Evolutionary conservation across 2,797 vertebrate genomes (phyloP), one percentile per base, ranked within the genome.

Genomic region (Pangasius mekongensis): DNA sequence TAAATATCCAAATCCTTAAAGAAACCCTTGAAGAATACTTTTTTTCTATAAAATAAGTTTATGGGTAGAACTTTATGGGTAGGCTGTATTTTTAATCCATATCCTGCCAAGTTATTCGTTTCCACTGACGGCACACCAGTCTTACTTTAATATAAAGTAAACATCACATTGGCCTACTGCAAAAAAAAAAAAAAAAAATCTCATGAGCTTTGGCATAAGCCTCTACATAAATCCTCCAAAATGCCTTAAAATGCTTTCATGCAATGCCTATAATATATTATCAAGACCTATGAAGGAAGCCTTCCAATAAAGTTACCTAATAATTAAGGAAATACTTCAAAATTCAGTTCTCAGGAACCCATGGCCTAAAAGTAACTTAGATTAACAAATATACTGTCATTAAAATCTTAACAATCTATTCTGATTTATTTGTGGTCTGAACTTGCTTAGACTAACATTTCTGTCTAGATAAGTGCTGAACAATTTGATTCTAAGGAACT

Each of bases 291-390:
- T 3, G 16, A 3, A 8, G 69, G 20, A 36, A 71, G 36, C 9
- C 36, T 47, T 16, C 24, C 24, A 49, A 76, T 76, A 43, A 73
- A 56, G 39, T 27, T 27, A n/a, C 0, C 5, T 49, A 76, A 76
- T 73, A 49, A 76, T 43, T 49, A n/a, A 8, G 7, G 71, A 74
- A 43, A 74, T 76, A 43, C 18, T 73, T 73, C 22, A 73, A 1
- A 22, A 24, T 76, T 76, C 73, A 52, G 5, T 78, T 78, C 76
- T 30, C n/a, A 56, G 76, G 52, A 80, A 80, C 30, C 58, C 54
- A 3, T 36, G 1, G 54, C 33, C 33, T 74, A 39, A 83, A n/a
- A 14, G 24, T 22, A 83, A 85, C 9, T 56, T 24, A 7, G 52
- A 60, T 52, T 5, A 84, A 84, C n/a, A 69, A 69, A 67, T 18